A percentile compares a stretch with the other conserved stretches of the same genome.
These are phyloP conservation scores for Aurelia sp. DNA, from an alignment of 30 jellyfish, hydroid and myxozoan genomes.

Conservation along the genomic window DNA sequence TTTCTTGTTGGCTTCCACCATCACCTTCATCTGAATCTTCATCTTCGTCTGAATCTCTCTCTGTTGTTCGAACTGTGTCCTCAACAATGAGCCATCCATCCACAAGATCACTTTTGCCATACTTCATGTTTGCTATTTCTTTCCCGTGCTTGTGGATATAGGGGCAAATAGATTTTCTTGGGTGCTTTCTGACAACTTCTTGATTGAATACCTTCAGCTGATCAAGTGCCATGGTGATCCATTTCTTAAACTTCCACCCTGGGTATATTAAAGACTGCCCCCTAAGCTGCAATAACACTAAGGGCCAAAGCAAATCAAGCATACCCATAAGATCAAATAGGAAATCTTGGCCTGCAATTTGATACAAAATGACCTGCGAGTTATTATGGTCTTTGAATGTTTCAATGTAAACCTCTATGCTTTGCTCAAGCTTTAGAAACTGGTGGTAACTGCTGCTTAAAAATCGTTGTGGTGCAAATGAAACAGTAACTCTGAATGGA, in stretches of 20 bases:
- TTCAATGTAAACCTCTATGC: conserved; percentile 16
- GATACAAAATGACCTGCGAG: neutral
- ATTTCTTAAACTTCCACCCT: conserved; percentile 13
- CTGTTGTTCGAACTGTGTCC: neutral
- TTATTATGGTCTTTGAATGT: conserved; percentile 14
- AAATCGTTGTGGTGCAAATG: conserved; percentile 42
- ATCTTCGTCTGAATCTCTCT: neutral
- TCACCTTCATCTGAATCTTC: neutral
- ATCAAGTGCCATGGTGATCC: neutral
- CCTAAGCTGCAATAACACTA: neutral
- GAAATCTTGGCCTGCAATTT: conserved; percentile 35
- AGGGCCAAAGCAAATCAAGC: conserved; percentile 20
- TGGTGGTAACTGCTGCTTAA: conserved; percentile 46
- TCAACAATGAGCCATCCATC: conserved; percentile 3
- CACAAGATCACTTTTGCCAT: neutral
- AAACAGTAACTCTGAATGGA: conserved; percentile 30
- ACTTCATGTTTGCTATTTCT: neutral
- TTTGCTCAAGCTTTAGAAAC: conserved; percentile 10
- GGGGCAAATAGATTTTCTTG: neutral
- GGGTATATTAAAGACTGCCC: conserved; percentile 14
- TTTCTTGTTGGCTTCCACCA: neutral
- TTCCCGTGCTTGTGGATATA: neutral
- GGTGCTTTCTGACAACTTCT: neutral
- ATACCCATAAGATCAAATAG: conserved; percentile 11
- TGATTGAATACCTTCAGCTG: conserved; percentile 1